Evolutionary conservation across 1,140 invertebrate species (phyloP).

Genomic region (Papilio polytes): DNA sequence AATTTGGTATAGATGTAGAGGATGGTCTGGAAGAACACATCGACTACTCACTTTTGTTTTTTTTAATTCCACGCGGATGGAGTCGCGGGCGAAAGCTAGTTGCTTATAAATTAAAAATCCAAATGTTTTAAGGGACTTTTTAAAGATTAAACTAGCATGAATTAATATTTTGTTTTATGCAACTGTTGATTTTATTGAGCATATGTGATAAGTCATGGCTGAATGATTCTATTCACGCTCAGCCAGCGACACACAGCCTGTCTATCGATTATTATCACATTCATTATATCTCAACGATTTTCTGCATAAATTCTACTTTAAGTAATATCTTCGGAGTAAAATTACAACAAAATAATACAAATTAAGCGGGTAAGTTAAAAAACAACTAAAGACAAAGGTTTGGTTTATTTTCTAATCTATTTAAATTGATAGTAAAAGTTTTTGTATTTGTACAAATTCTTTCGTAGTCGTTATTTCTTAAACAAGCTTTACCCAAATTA

Average conservation of each 20-base stretch:
- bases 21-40: no score
- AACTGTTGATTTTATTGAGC: not conserved
- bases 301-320: not conserved
- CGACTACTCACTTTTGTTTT: no score
- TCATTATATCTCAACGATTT: not conserved
- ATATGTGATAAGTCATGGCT: not conserved
- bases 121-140: no score
- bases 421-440: not conserved
- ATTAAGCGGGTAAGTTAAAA: not conserved
- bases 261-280: not conserved
- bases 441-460: not conserved
- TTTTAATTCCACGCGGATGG: no score
- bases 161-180: not conserved
- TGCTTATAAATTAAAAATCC: no score
- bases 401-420: no score
- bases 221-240: conserved; percentile 5
- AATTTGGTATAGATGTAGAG: no score
- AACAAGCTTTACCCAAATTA: not conserved
- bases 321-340: not conserved
- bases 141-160: not conserved
- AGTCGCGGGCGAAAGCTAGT: no score
- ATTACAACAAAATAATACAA: not conserved
- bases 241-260: not conserved
- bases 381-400: not conserved
- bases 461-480: not conserved